Evolutionary conservation across 2,113 vertebrate species (phyloP).

Genomic region (Cyprinus carpio): DNA sequence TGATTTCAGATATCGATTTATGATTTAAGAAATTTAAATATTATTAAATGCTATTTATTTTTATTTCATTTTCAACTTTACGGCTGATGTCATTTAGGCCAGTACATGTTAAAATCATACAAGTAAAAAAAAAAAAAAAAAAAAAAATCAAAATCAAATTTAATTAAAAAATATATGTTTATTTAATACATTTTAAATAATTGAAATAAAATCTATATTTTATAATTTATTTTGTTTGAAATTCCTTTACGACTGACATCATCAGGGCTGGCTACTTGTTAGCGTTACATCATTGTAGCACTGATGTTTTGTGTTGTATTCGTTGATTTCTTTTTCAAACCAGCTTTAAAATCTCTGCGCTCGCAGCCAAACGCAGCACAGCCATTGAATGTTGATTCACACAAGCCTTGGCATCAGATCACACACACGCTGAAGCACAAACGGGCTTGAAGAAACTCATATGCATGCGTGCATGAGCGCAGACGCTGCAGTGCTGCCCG

Average conservation of each 20-base stretch:
- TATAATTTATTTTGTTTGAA: too few species aligned
- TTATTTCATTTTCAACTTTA: too few species aligned
- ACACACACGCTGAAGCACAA: constrained; percentile 73
- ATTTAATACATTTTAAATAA: too few species aligned
- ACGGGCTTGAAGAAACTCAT: constrained; percentile 66
- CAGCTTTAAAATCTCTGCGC: background rate
- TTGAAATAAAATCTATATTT: too few species aligned
- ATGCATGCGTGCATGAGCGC: constrained; percentile 75
- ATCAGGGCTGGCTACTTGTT: background rate
- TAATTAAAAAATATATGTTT: too few species aligned
- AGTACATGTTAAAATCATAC: too few species aligned
- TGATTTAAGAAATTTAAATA: too few species aligned
- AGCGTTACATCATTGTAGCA: background rate
- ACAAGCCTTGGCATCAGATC: constrained; percentile 43
- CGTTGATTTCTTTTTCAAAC: background rate
- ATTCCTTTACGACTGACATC: background rate
- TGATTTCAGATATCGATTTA: too few species aligned
- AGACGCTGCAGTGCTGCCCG: constrained; percentile 42
- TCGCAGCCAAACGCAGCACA: constrained; percentile 60
- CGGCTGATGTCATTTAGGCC: too few species aligned
- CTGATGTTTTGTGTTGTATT: background rate
- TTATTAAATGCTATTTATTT: too few species aligned
- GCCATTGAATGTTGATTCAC: constrained; percentile 63
- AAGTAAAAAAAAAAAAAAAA: too few species aligned
- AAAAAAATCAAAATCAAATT: too few species aligned